Percentiles rank a stretch among this genome's conserved stretches.
Conservation (phyloP, 2,113 vertebrate species). For the Cygnus buccinator region DNA sequence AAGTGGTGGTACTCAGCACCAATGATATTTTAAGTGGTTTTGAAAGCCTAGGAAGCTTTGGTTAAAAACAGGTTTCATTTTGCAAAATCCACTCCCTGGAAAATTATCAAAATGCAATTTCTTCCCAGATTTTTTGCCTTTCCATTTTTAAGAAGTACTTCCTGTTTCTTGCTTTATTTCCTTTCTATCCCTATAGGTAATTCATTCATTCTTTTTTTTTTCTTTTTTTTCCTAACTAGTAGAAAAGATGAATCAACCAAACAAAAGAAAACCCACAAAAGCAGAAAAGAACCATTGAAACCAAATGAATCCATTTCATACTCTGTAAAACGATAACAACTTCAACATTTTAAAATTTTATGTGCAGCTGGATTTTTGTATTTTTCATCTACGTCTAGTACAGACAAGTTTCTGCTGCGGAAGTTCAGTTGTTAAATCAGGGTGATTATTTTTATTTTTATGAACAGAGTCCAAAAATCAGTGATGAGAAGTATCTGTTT, state of each 20-base stretch:
- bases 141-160: background rate
- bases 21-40: background rate
- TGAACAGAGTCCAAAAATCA: constrained; percentile 16
- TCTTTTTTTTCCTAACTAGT: background rate
- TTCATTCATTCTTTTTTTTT: background rate
- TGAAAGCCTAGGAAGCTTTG: background rate
- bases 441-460: constrained; percentile 47
- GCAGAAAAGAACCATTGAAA: background rate
- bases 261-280: background rate
- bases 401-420: background rate
- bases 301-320: background rate
- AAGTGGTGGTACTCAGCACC: background rate
- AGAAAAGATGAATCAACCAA: background rate
- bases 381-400: background rate
- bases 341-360: constrained; percentile 6
- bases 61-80: background rate
- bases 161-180: background rate
- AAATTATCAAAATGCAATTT: background rate
- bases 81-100: background rate
- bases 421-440: constrained; percentile 37
- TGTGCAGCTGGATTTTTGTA: background rate
- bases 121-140: background rate
- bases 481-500: constrained; percentile 4
- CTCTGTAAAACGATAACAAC: background rate
- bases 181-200: background rate